Evolutionary conservation across 1,140 invertebrate genomes (phyloP), one percentile per base, ranked within the genome.

Genomic region (Zaprionus davidi): DNA sequence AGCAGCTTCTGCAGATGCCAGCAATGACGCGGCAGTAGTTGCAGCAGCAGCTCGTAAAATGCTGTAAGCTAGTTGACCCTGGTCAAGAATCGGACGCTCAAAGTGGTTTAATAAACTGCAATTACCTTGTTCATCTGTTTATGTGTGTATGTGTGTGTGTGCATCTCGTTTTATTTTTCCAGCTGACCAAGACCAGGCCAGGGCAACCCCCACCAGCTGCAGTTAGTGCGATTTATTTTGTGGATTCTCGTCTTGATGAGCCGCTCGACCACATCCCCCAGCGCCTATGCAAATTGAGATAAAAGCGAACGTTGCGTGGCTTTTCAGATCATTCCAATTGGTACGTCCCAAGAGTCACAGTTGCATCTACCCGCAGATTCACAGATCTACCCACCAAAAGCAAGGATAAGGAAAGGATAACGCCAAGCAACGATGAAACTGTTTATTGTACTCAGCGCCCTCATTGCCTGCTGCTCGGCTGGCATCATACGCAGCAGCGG

Each of bases 31-130:
- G 41, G n/a, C 34, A 17, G 38, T 38, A 22, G 64, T 49, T 56
- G 46, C 38, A 38, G 78, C 11, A 26, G 44, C 44, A 38, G 59
- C 22, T 59, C 55, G 59, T 75, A 63, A 66, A 65, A 28, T 71
- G 73, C 64, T 73, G 81, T 69, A 90, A 90, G 88, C 78, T 70
- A 65, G 84, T 88, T 90, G 85, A 88, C 84, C 84, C 85, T 88
- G 84, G 84, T 88, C 84, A 88, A 88, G 85, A 88, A 88, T 84
- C 72, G 69, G 75, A 82, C 69, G 79, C 69, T 78, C 74, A 72
- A 84, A 88, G 84, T 88, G 84, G 84, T 88, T 88, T 88, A 88
- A 88, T 88, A 88, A 88, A 88, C 78, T 88, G 84, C 78, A 88
- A 88, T 88, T 83, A 88, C 78, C 66, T 76, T 55, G 75, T 51